phyloP scores from a whole-genome alignment of 2,888 invertebrate species.

The Clostera curtula region DNA sequence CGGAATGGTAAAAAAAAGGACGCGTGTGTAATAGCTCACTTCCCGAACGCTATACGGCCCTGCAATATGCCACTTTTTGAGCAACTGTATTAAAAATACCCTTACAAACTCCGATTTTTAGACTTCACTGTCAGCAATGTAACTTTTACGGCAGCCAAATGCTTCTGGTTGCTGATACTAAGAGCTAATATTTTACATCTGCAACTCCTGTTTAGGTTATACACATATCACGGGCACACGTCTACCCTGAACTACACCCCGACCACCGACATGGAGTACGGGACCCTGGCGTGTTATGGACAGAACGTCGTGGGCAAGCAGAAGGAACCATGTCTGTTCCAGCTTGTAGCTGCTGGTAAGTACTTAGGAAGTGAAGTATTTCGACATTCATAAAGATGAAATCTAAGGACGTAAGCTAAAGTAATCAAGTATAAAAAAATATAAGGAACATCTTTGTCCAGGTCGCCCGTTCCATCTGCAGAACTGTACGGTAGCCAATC shows the following conservation, averaged over 20 bases:
- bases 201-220: constrained; percentile 42
- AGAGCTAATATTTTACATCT: constrained; percentile 2
- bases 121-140: too few relatives aligned
- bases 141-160: too few relatives aligned
- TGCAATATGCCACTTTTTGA: too few relatives aligned
- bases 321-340: constrained; percentile 89
- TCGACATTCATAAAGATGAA: too few relatives aligned
- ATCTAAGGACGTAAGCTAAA: too few relatives aligned
- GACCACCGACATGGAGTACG: constrained; percentile 90
- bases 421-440: too few relatives aligned
- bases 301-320: constrained; percentile 89
- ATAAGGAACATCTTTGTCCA: too few relatives aligned
- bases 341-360: constrained; percentile 88
- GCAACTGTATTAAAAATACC: too few relatives aligned
- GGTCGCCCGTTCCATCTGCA: constrained; percentile 91
- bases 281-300: constrained; percentile 91
- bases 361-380: constrained; percentile 3
- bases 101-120: too few relatives aligned
- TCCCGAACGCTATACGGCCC: too few relatives aligned
- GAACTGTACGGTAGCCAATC: constrained; percentile 92
- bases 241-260: constrained; percentile 86
- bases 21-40: too few relatives aligned
- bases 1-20: too few relatives aligned
- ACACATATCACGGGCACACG: constrained; percentile 79
- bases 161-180: neutral